Conservation (phyloP, 2,113 vertebrate genomes). For the Dicaeum eximium region DNA sequence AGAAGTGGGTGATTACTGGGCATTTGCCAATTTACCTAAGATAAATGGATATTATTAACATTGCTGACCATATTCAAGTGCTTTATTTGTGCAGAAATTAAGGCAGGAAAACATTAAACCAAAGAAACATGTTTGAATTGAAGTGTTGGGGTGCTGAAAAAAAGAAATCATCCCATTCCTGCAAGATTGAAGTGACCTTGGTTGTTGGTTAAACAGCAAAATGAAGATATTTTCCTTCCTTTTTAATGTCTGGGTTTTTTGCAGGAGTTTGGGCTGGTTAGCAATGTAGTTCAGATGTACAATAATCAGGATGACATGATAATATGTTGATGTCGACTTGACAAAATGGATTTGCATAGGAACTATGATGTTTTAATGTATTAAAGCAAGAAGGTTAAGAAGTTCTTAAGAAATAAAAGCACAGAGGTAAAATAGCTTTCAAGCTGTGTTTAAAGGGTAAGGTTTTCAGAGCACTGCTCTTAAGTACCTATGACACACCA, state of each 20-base stretch:
- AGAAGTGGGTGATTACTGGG: not conserved
- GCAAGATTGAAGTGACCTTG: not conserved
- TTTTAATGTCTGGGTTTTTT: not conserved
- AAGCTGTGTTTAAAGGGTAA: not conserved
- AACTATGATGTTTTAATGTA: not conserved
- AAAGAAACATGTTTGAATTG: not conserved
- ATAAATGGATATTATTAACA: conserved; percentile 22
- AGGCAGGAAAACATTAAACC: conserved; percentile 12
- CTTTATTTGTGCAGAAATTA: conserved; percentile 28
- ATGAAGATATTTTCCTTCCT: not conserved
- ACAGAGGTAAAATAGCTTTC: not conserved
- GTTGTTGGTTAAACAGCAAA: not conserved
- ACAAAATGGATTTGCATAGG: not conserved
- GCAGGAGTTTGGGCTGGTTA: not conserved
- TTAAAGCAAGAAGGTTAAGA: not conserved
- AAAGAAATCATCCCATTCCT: not conserved
- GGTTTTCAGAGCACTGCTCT: not conserved
- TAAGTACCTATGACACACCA: not conserved
- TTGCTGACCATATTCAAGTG: not conserved
- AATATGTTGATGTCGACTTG: not conserved
- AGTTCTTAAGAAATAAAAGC: not conserved
- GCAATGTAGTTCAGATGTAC: not conserved
- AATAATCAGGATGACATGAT: not conserved
- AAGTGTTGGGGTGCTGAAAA: not conserved
- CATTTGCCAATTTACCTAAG: not conserved